These are phyloP conservation scores for Telmatochromis brachygnathus DNA, from an alignment of 2,113 vertebrate species.

Conservation along the genomic window DNA sequence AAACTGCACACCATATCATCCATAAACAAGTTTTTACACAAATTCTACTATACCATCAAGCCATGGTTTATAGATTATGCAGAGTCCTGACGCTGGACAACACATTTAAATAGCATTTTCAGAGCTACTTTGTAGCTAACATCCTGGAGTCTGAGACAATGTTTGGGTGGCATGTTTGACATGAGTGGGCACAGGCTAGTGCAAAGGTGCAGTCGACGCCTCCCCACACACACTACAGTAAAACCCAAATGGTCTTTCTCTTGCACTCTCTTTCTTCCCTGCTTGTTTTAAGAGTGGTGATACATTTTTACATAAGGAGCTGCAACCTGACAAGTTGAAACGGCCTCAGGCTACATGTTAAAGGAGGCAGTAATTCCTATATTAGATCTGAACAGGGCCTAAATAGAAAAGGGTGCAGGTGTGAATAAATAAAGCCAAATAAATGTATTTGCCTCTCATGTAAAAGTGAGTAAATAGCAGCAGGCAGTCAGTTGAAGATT, in stretches of 20 bases:
- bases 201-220: conserved; percentile 2
- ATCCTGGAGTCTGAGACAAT: background rate
- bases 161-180: background rate
- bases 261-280: background rate
- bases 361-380: background rate
- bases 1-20: background rate
- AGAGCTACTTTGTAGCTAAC: background rate
- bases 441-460: background rate
- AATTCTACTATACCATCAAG: background rate
- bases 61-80: background rate
- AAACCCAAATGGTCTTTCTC: conserved; percentile 2
- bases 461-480: background rate
- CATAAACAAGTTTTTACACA: background rate
- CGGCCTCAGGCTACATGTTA: background rate
- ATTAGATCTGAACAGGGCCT: background rate
- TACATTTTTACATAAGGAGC: conserved; percentile 20
- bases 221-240: conserved; percentile 42
- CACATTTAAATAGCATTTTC: background rate
- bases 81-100: background rate
- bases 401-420: background rate
- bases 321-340: background rate
- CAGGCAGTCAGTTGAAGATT: background rate
- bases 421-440: background rate
- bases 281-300: conserved; percentile 10
- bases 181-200: background rate